Base-by-base conservation (phyloP, 1,140 invertebrate genomes). In the Geopemphigus sp. region DNA sequence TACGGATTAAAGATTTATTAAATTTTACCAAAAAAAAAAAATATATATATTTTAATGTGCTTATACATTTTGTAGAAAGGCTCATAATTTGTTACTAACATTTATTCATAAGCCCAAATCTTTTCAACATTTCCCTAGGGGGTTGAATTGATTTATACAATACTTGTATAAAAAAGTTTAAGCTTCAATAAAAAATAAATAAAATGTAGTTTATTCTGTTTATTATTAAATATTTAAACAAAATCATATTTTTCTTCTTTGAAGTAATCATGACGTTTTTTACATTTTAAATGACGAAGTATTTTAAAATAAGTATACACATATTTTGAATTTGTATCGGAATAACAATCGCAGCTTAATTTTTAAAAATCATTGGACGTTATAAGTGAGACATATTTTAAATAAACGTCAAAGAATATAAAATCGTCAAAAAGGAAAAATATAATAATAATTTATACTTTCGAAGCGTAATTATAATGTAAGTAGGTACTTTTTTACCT, bases 141-240 rank as follows among this genome's bases (percentile, higher is more conserved):
- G n/a, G 12, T 14, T 15, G n/a, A 4, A 5, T 39, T 47, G 11
- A 19, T 68, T 68, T 10, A 68, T 24, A 68, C 22, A 68, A 47
- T 47, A 68, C 12, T 68, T 50, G 5, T 68, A 68, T 24, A 68
- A 14, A 68, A n/a, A 66, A 45, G 19, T 66, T 66, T 0, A 59
- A 47, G n/a, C 11, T 24, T 24, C 24, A 39, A 39, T 1, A 50
- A 39, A 32, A 68, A 22, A 68, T 17, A 47, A n/a, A 47, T 47
- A 68, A n/a, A 47, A 68, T 68, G n/a, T 47, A 47, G 64, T 22
- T 68, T 68, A 68, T 68, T n/a, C 22, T 24, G 64, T 22, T 68
- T 68, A 24, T 68, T 47, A 47, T 68, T 68, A 68, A 68, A 66
- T 66, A 66, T 47, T 14, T 66, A 66, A 66, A 45, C 12, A 24